Conservation (phyloP, 2,888 invertebrate genomes). For the Doris montereyensis region DNA sequence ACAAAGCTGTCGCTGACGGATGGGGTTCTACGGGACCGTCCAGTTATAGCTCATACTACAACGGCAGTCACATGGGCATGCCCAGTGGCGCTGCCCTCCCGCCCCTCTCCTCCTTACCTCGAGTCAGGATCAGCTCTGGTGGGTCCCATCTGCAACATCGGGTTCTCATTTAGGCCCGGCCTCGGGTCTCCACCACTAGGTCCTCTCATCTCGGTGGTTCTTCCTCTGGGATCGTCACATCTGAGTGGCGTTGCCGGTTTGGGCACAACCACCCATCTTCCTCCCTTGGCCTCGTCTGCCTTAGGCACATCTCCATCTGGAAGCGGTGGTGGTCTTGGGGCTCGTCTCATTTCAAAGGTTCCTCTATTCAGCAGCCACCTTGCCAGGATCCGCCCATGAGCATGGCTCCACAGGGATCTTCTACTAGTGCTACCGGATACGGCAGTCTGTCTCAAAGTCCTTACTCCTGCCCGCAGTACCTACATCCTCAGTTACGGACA, state of each 20-base stretch:
- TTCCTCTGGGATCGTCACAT: neutral
- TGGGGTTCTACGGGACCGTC: constrained; percentile 21
- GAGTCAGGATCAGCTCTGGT: neutral
- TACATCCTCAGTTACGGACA: neutral
- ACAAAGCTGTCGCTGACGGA: constrained; percentile 10
- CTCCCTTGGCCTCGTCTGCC: neutral
- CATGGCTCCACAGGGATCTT: constrained; percentile 14
- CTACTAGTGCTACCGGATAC: constrained; percentile 15
- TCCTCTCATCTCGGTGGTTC: neutral
- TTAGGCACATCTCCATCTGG: too few species aligned
- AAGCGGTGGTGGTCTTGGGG: constrained; percentile 8
- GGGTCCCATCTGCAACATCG: neutral
- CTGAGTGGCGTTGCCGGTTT: neutral
- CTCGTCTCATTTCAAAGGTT: neutral
- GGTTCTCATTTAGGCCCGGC: neutral
- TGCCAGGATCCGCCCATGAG: constrained; percentile 26
- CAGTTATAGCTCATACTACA: constrained; percentile 8
- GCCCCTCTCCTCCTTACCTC: neutral
- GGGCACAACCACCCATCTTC: neutral
- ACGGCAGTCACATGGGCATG: constrained; percentile 12
- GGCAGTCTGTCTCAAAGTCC: constrained; percentile 31
- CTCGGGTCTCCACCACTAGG: neutral
- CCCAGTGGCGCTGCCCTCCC: constrained; percentile 7
- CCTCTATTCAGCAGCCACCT: constrained; percentile 24
- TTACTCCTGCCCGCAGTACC: constrained; percentile 39